phyloP scores from a whole-genome alignment of 2,797 vertebrate genomes.

The Paramormyrops hopkinsi region DNA sequence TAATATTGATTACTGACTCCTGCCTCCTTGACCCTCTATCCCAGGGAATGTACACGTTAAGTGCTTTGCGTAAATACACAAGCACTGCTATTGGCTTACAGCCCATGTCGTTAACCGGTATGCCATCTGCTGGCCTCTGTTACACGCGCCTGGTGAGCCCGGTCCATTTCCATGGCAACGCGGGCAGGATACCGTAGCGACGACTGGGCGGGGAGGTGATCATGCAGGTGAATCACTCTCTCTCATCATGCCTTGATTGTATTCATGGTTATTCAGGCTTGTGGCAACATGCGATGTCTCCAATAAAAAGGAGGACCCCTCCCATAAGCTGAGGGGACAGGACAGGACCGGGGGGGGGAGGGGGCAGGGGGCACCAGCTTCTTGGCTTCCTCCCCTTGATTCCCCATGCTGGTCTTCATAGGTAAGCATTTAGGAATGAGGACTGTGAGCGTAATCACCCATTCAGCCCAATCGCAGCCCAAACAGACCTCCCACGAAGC shows the following conservation, averaged over 20 bases:
- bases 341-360: background rate
- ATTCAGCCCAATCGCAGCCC: conserved; percentile 66
- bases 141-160: background rate
- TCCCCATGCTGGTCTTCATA: conserved; percentile 84
- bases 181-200: background rate
- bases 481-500: background rate
- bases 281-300: background rate
- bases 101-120: background rate
- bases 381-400: conserved; percentile 64
- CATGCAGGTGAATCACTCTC: background rate
- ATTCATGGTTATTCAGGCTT: background rate
- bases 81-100: background rate
- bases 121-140: background rate
- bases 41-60: background rate
- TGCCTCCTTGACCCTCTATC: background rate
- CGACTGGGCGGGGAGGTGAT: background rate
- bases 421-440: conserved; percentile 36
- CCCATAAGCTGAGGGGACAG: background rate
- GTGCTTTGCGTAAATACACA: background rate
- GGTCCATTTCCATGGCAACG: background rate
- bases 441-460: conserved; percentile 89
- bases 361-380: background rate
- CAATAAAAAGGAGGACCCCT: background rate
- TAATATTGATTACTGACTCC: background rate
- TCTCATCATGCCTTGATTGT: background rate